Percentiles rank a stretch among this genome's conserved stretches.
Conservation (phyloP, 2,797 vertebrate genomes). For the Centropyge bicolor region DNA sequence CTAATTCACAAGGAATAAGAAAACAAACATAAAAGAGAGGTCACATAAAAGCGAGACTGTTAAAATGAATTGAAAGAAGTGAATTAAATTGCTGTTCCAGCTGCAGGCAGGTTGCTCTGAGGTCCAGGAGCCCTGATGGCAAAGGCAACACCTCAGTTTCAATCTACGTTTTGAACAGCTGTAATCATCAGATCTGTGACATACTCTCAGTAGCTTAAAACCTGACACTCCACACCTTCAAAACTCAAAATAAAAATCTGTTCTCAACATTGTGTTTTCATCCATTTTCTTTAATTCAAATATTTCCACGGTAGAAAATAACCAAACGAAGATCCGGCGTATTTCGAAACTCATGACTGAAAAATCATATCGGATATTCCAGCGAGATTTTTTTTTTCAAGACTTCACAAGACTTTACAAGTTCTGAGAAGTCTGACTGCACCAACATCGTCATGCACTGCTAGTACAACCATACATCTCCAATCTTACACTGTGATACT, state of each 20-base stretch:
- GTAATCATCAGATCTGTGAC: background rate
- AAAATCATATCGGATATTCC: slow-evolving; percentile 22
- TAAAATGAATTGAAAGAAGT: slow-evolving; percentile 19
- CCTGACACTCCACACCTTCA: background rate
- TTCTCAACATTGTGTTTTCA: background rate
- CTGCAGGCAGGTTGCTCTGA: slow-evolving; percentile 2
- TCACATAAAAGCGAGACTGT: slow-evolving; percentile 9
- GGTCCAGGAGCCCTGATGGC: background rate
- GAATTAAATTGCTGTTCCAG: slow-evolving; percentile 11
- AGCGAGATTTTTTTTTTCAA: slow-evolving; percentile 20
- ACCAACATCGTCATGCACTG: slow-evolving; percentile 5
- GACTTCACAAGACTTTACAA: background rate
- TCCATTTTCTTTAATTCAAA: background rate
- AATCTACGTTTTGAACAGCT: slow-evolving; percentile 4
- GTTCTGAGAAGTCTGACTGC: slow-evolving; percentile 18
- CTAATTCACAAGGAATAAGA: background rate
- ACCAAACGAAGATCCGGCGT: background rate
- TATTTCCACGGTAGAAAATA: slow-evolving; percentile 5
- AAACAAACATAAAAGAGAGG: slow-evolving; percentile 2
- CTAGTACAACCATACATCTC: slow-evolving; percentile 36
- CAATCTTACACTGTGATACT: background rate
- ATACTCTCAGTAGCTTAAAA: background rate
- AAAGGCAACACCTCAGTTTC: background rate
- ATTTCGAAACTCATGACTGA: background rate
- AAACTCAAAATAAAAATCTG: background rate